A percentile compares a stretch with the other conserved stretches of the same genome.
phyloP scores from a whole-genome alignment of 2,797 vertebrate species.

The Chaetodon trifasciatus region DNA sequence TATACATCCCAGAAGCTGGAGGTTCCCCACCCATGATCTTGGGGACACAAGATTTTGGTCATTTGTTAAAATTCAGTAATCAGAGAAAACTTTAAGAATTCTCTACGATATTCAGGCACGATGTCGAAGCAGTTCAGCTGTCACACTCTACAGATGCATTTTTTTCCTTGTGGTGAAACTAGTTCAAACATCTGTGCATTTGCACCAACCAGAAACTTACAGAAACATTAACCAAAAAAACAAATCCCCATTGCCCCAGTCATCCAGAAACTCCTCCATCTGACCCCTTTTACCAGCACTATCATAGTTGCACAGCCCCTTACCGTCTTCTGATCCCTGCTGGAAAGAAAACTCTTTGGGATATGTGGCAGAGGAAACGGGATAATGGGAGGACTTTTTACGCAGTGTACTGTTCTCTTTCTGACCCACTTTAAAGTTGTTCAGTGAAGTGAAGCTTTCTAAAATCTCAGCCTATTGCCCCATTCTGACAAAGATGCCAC shows the following conservation, averaged over 20 bases:
- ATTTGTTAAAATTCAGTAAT: too few relatives aligned
- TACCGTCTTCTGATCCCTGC: background rate
- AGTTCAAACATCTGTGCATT: background rate
- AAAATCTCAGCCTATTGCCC: background rate
- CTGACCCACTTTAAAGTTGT: conserved; percentile 35
- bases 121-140: background rate
- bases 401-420: background rate
- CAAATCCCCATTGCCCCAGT: background rate
- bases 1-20: too few relatives aligned
- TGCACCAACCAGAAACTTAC: background rate
- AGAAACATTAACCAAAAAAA: background rate
- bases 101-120: background rate
- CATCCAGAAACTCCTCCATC: background rate
- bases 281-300: background rate
- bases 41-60: too few relatives aligned
- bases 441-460: background rate
- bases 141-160: background rate
- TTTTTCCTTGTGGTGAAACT: background rate
- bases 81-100: background rate
- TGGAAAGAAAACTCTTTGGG: background rate
- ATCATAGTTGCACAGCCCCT: background rate
- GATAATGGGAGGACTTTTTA: background rate
- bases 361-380: background rate
- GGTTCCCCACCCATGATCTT: too few relatives aligned
- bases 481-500: background rate